A percentile compares a stretch with the other conserved stretches of the same genome.
Conservation (phyloP, 2,113 vertebrate species). For the Dinomys branickii region DNA sequence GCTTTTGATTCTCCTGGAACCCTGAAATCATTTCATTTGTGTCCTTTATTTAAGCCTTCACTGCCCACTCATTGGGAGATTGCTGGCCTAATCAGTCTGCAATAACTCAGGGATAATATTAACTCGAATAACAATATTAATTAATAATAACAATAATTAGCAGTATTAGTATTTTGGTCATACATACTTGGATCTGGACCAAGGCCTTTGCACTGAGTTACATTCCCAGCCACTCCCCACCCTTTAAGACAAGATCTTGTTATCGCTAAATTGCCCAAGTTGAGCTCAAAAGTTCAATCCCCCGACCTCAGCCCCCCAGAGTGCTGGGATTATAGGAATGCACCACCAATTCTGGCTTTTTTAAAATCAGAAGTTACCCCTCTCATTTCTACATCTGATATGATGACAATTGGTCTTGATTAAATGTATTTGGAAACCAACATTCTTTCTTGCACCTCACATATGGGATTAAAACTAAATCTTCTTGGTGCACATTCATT, state of each 20-base stretch:
- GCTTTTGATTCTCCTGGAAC: no score
- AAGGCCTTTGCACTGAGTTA: neutral
- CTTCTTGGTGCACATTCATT: neutral
- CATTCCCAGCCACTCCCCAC: neutral
- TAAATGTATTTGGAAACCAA: neutral
- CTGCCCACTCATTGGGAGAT: no score
- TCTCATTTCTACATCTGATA: neutral
- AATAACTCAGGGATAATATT: no score
- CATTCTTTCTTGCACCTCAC: neutral
- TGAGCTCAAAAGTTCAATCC: neutral
- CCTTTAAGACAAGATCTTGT: neutral
- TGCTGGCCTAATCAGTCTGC: no score
- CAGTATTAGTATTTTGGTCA: neutral
- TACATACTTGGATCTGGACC: neutral
- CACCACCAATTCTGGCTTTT: neutral
- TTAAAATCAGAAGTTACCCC: neutral
- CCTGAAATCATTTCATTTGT: no score
- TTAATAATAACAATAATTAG: no score
- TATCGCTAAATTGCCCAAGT: neutral
- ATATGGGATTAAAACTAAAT: neutral
- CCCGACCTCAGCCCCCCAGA: neutral
- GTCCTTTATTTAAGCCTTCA: no score
- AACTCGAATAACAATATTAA: no score
- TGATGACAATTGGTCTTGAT: neutral
- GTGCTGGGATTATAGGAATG: neutral